Base-by-base conservation (phyloP, 2,888 invertebrate genomes). In the Lysandra coridon region DNA sequence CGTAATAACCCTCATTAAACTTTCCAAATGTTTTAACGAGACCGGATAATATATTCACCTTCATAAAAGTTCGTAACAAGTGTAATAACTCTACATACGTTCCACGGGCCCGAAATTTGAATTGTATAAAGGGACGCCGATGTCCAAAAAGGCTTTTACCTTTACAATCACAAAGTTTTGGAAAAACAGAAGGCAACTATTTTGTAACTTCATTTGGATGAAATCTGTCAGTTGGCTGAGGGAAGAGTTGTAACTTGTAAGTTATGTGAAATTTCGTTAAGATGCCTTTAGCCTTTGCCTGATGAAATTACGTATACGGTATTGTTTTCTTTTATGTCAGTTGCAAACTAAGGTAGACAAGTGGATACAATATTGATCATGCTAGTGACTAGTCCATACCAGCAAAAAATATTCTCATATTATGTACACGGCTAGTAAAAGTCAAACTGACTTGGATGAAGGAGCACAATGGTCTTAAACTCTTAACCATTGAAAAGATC, bases 1-100 rank as follows among this genome's bases (percentile, higher is more conserved):
- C 30, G 1, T 33, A 14, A 23, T 37, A 17, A 69, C 69, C 33
- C 33, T 69, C 69, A 69, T 69, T 69, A 69, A 37, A 37, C 69
- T 69, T 69, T 3, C 33, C 17, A 17, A 69, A 69, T 17, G n/a
- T 69, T 69, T 69, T 69, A 69, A 69, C 69, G 69, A 69, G 69
- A 69, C 33, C 69, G 69, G 33, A 17, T 37, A 69, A 37, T 69
- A 37, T 69, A 37, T 37, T 69, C 69, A 33, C 69, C 37, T 33
- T 33, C 14, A 69, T 69, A 37, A 69, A 69, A 69, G 69, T 69
- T 69, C 2, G 1, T 33, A 69, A 69, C 69, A 69, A 69, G 33
- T 69, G 33, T 69, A 33, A 69, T 69, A 69, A 69, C 4, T 33
- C 64, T 14, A 14, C 33, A 69, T 69, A 69, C 14, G 33, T 69